Percentiles rank a stretch among this genome's conserved stretches.
Conservation (phyloP, 64 coral and sea anemone genomes). For the Exaiptasia diaphana region DNA sequence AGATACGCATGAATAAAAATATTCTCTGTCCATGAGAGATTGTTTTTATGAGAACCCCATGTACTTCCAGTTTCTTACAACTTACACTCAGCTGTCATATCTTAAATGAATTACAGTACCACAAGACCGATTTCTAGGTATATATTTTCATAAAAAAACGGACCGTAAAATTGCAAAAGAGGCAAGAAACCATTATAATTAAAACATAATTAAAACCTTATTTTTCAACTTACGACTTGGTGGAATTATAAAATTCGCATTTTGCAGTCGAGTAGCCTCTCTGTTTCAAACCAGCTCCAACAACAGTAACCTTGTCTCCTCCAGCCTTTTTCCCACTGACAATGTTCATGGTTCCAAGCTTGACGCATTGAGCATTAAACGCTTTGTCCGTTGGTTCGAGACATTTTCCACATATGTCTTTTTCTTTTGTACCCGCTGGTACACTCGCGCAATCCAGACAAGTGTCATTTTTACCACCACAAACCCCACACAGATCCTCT, state of each 20-base stretch:
- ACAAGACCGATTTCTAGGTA: too few relatives aligned
- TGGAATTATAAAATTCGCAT: conserved; percentile 24
- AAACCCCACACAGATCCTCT: conserved; percentile 66
- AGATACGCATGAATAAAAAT: too few relatives aligned
- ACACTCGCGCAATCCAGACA: conserved; percentile 73
- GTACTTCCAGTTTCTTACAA: too few relatives aligned
- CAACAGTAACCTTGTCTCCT: background rate
- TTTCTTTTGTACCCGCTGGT: conserved; percentile 45
- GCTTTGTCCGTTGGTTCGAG: background rate
- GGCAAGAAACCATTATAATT: too few relatives aligned
- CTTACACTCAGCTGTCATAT: too few relatives aligned
- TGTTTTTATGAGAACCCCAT: too few relatives aligned
- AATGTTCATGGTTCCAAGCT: conserved; percentile 16
- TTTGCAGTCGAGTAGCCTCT: background rate
- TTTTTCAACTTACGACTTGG: too few relatives aligned
- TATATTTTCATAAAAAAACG: too few relatives aligned
- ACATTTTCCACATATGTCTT: conserved; percentile 63
- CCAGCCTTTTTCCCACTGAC: conserved; percentile 12
- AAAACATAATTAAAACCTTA: too few relatives aligned
- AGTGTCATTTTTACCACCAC: conserved; percentile 28
- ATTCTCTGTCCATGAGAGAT: too few relatives aligned
- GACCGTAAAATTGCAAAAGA: too few relatives aligned
- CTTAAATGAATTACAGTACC: too few relatives aligned
- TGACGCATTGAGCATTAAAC: conserved; percentile 49
- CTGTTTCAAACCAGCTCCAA: conserved; percentile 37